These are phyloP conservation scores for Ciconia stormi DNA, from an alignment of 2,113 vertebrate species.

Conservation along the genomic window DNA sequence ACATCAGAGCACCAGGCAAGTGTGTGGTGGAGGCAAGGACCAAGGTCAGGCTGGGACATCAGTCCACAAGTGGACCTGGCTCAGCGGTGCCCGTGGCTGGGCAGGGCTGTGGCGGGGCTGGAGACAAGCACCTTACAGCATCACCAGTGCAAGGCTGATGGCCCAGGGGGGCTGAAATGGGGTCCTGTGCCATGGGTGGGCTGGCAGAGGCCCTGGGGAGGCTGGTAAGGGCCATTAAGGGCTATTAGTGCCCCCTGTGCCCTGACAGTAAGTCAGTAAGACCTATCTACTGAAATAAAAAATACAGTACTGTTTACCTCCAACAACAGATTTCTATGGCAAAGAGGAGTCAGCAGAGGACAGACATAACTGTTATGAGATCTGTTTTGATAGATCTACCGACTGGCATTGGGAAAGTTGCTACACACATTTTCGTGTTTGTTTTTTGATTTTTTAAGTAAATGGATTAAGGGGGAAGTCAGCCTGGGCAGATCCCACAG, in stretches of 20 bases:
- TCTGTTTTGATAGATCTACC: background rate
- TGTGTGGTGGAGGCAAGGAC: background rate
- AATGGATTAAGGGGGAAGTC: background rate
- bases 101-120: background rate
- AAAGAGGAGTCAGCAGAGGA: background rate
- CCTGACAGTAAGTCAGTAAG: background rate
- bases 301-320: background rate
- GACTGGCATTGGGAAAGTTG: background rate
- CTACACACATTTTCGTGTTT: background rate
- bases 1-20: background rate
- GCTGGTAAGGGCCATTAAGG: background rate
- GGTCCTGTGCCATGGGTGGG: background rate
- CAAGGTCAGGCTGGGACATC: background rate
- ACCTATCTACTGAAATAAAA: background rate
- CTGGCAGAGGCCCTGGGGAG: background rate
- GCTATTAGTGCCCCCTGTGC: background rate
- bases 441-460: background rate
- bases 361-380: background rate
- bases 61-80: background rate
- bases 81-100: fast-evolving
- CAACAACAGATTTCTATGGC: background rate
- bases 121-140: background rate
- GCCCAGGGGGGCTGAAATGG: background rate
- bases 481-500: background rate
- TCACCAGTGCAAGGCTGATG: background rate